Percentiles rank a stretch among this genome's conserved stretches.
These are phyloP conservation scores for Caranx ignobilis DNA, from an alignment of 2,113 vertebrate species.

Conservation along the genomic window DNA sequence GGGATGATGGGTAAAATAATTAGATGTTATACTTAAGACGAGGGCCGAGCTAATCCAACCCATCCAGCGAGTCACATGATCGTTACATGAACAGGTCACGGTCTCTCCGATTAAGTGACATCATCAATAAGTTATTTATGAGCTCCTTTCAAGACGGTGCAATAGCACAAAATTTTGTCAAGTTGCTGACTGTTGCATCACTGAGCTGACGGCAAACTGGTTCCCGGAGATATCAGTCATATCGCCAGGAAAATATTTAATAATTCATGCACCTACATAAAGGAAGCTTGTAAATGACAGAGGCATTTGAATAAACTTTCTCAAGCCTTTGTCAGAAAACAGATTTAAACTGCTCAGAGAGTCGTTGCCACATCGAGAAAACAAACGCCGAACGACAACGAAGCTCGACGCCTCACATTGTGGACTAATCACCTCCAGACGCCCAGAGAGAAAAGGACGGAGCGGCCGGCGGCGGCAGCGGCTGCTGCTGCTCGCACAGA, in stretches of 20 bases:
- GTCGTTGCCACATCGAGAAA: slow-evolving; percentile 15
- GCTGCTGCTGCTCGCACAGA: slow-evolving; percentile 13
- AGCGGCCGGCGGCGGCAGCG: background rate
- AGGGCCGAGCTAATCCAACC: background rate
- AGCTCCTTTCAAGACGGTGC: slow-evolving; percentile 18
- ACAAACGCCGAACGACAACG: slow-evolving; percentile 52
- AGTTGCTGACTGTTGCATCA: slow-evolving; percentile 58
- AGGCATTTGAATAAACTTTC: background rate
- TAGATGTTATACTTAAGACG: background rate
- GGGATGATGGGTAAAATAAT: background rate
- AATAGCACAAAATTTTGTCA: slow-evolving; percentile 17
- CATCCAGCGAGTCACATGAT: background rate
- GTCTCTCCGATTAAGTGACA: slow-evolving; percentile 18
- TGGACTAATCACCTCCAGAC: slow-evolving; percentile 52
- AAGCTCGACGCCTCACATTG: slow-evolving; percentile 20
- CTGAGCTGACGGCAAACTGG: background rate
- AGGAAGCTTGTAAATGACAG: slow-evolving; percentile 9
- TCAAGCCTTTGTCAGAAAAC: slow-evolving; percentile 5
- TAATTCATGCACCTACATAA: background rate
- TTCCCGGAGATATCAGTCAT: background rate
- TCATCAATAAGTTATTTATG: slow-evolving; percentile 34
- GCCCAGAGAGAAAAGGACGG: slow-evolving; percentile 12
- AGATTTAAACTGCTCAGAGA: slow-evolving; percentile 36
- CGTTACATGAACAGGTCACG: slow-evolving; percentile 1
- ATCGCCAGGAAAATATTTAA: background rate